Conservation (phyloP, 1,140 invertebrate genomes). For the Lepeophtheirus salmonis region DNA sequence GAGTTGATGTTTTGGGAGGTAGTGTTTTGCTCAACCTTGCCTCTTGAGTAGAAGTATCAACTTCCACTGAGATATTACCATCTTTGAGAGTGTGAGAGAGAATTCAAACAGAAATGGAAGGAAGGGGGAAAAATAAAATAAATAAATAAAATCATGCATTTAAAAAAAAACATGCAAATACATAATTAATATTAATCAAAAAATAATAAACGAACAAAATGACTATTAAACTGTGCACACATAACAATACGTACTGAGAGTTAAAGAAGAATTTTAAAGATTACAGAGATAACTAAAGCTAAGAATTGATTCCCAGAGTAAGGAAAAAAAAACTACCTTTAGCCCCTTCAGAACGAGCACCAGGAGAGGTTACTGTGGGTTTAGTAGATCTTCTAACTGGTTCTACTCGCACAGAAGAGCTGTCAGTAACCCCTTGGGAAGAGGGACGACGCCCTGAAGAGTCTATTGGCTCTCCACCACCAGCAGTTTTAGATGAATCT, state of each 20-base stretch:
- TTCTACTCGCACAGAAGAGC: no score
- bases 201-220: no score
- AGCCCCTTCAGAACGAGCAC: not conserved
- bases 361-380: conserved; percentile 16
- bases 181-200: no score
- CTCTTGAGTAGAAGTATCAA: not conserved
- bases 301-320: no score
- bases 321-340: no score
- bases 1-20: not conserved
- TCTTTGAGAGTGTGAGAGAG: not conserved
- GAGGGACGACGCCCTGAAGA: not conserved
- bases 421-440: conserved; percentile 17
- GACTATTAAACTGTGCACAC: no score
- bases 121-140: not conserved
- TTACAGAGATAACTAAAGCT: no score
- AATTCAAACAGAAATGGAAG: not conserved
- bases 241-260: no score
- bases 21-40: not conserved
- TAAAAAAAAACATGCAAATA: no score
- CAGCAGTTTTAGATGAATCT: not conserved
- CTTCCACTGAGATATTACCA: not conserved
- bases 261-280: no score
- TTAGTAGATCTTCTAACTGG: conserved; percentile 12
- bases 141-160: not conserved
- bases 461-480: not conserved